Conservation (phyloP, 37 sponge, comb jelly and placozoan species). For the Eunapius fragilis region DNA sequence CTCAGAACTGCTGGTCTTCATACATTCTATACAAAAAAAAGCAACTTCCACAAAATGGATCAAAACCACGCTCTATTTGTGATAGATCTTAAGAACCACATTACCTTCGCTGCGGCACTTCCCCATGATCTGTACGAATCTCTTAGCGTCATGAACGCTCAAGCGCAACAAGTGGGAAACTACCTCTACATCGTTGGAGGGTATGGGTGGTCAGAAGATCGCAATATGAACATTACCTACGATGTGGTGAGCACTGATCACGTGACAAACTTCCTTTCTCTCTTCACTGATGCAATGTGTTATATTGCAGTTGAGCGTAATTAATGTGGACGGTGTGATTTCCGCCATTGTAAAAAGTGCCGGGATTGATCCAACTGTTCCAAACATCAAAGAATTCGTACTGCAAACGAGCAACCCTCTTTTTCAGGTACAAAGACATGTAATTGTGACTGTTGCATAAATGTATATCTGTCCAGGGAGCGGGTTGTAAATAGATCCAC, state of each 20-base stretch:
- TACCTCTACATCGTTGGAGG: conserved; percentile 16
- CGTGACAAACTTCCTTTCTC: no score
- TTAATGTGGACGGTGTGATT: neutral
- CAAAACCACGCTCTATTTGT: conserved; percentile 4
- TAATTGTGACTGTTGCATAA: neutral
- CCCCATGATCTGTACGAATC: neutral
- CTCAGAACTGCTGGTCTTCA: conserved; percentile 10
- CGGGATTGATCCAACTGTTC: neutral
- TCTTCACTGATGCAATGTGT: neutral
- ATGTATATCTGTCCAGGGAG: no score
- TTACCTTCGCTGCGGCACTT: neutral
- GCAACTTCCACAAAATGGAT: neutral
- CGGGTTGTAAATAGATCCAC: no score
- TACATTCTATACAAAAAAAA: neutral
- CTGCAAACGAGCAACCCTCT: neutral
- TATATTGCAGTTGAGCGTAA: neutral
- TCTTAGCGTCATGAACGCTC: conserved; percentile 2
- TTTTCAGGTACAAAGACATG: neutral
- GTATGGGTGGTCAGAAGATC: neutral
- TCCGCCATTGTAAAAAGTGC: neutral
- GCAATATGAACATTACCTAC: neutral
- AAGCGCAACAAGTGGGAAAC: conserved; percentile 3
- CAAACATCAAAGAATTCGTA: neutral
- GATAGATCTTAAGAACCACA: neutral
- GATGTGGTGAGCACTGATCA: neutral